Evolutionary conservation across 2,888 invertebrate genomes (phyloP), one percentile per base, ranked within the genome.

Genomic region (Lasioglossum villosulum): DNA sequence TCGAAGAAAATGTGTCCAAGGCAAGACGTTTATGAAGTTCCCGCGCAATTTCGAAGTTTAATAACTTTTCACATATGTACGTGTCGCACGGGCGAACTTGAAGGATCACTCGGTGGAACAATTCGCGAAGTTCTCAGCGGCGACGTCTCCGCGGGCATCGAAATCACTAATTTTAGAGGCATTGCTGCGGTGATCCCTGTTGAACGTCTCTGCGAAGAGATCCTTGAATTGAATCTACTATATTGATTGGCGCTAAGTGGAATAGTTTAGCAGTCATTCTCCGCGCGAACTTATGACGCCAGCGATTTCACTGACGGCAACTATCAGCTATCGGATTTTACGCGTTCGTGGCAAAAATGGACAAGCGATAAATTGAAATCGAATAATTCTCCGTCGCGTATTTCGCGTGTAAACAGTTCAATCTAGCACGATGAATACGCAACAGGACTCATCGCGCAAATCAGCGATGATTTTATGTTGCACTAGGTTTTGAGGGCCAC

Each of bases 1-100:
- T 23, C 48, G 4, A 27, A 52, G 34, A 71, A 45, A 45, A 23
- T 12, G 30, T 82, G 76, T 82, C 77, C 34, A 56, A 56, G 82
- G 73, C 73, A 82, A 48, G 48, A 82, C 75, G 71, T 82, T 82
- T 78, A 82, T 78, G 75, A 82, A 78, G 82, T 82, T 78, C 48
- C 52, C 52, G 19, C 52, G 75, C 82, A 84, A 84, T 84, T 75
- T 78, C 75, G 56, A 82, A 84, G 75, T 84, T 84, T 82, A 82
- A 84, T 82, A 84, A 84, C 78, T 78, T 78, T 34, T 70, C 77
- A 52, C 81, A 56, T 74, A 79, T 66, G 70, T 39, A 70, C 70
- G 70, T 39, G 70, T 70, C 37, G 39, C 70, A 39, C 80, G 75
- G 56, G 37, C 27, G 34, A 75, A 73, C 56, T 42, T 72, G 73